These are phyloP conservation scores for Cryptus armator DNA, from an alignment of 2,888 invertebrate species.

Conservation along the genomic window DNA sequence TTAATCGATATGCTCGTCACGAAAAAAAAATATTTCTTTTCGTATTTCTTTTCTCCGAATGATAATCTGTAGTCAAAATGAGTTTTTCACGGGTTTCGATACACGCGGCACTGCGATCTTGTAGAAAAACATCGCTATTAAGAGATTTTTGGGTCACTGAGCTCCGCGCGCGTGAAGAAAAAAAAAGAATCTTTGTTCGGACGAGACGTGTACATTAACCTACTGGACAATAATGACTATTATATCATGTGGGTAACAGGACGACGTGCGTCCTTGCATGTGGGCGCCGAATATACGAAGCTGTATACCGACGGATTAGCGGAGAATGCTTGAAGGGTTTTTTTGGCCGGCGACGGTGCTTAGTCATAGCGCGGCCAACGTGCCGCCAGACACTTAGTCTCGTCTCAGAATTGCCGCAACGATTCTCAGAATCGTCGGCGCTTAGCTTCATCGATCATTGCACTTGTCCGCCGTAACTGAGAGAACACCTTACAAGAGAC, in stretches of 20 bases:
- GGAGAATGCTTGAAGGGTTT: constrained; percentile 17
- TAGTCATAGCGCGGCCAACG: constrained; percentile 4
- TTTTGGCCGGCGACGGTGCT: background rate
- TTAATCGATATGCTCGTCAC: background rate
- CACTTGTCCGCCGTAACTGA: background rate
- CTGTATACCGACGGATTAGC: background rate
- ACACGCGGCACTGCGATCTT: background rate
- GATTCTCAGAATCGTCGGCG: background rate
- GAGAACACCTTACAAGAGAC: background rate
- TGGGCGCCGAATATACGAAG: background rate
- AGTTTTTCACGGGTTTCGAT: background rate
- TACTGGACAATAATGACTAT: background rate
- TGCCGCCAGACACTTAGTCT: constrained; percentile 2
- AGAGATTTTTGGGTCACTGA: constrained; percentile 3
- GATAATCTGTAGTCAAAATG: constrained; percentile 12
- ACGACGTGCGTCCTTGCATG: constrained; percentile 38
- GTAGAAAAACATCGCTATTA: constrained; percentile 23
- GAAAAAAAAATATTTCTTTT: no score
- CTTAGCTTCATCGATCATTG: background rate
- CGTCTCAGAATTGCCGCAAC: constrained; percentile 7
- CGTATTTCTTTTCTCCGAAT: background rate
- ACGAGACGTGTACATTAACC: background rate
- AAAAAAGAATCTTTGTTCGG: background rate
- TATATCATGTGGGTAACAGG: constrained; percentile 5
- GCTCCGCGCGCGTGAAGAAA: background rate